Evolutionary conservation across 2,797 vertebrate species (phyloP).

Genomic region (Clarias fuscus): DNA sequence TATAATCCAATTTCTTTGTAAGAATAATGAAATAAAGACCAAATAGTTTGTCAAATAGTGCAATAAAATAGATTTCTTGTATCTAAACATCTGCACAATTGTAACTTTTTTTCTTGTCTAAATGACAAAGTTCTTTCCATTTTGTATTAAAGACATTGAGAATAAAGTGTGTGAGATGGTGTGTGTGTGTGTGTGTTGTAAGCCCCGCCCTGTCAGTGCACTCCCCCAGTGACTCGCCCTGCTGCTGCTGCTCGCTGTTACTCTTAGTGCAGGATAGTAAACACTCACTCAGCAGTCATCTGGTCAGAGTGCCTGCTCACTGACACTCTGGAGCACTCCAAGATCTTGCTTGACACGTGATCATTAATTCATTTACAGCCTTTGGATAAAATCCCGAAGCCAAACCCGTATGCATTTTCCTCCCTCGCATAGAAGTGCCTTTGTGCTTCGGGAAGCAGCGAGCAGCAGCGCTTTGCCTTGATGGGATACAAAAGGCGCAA

Average conservation of each 20-base stretch:
- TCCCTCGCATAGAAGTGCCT: neutral
- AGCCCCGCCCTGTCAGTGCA: constrained; percentile 52
- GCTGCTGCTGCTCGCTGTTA: constrained; percentile 40
- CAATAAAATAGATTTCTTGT: too few relatives aligned
- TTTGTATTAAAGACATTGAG: neutral
- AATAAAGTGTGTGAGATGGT: neutral
- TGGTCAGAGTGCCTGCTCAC: neutral
- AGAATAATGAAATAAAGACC: neutral
- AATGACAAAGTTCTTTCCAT: neutral
- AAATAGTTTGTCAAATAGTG: neutral
- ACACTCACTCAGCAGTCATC: constrained; percentile 44
- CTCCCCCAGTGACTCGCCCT: constrained; percentile 47
- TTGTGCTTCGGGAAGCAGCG: constrained; percentile 9
- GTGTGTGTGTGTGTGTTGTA: neutral
- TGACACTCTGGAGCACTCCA: neutral
- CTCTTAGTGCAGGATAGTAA: constrained; percentile 41
- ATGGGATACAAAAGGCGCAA: constrained; percentile 36
- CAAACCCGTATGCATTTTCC: neutral
- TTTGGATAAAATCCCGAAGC: neutral
- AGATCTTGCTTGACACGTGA: neutral
- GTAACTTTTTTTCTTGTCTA: neutral
- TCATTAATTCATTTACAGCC: neutral
- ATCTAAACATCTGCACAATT: too few relatives aligned
- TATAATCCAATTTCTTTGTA: too few relatives aligned
- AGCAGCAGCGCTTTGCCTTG: neutral